phyloP scores from a whole-genome alignment of 2,113 vertebrate genomes.

The Nanorana parkeri region DNA sequence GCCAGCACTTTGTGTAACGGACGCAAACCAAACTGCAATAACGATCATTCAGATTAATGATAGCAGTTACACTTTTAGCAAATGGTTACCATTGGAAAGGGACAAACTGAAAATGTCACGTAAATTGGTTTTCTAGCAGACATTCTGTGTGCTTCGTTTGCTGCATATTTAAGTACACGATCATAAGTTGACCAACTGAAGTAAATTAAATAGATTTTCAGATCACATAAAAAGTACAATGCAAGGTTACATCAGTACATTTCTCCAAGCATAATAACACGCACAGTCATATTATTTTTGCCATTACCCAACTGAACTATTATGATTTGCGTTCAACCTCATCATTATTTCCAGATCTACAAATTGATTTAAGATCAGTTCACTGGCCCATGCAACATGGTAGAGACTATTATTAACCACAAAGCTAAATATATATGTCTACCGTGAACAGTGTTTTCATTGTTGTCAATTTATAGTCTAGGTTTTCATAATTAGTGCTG shows the following conservation, averaged over 20 bases:
- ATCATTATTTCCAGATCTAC: neutral
- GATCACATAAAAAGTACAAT: neutral
- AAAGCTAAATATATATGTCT: neutral
- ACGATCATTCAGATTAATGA: too few species aligned
- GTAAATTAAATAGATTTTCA: neutral
- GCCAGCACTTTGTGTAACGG: too few species aligned
- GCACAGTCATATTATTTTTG: neutral
- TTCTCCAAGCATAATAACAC: neutral
- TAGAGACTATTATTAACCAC: constrained; percentile 26
- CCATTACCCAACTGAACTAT: neutral
- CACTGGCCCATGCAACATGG: neutral
- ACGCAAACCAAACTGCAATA: too few species aligned
- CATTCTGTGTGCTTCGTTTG: neutral
- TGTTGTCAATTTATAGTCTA: too few species aligned
- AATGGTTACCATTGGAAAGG: neutral
- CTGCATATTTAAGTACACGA: neutral
- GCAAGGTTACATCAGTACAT: neutral
- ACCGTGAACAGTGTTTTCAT: neutral
- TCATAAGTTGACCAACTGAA: neutral
- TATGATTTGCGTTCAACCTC: neutral
- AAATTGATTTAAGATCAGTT: constrained; percentile 4
- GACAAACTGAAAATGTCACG: neutral
- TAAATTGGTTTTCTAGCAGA: neutral
- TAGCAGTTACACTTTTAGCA: neutral
- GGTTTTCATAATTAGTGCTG: too few species aligned